These are phyloP conservation scores for Drosophila nr. medialis DNA, from an alignment of 2,888 invertebrate species.

Conservation along the genomic window DNA sequence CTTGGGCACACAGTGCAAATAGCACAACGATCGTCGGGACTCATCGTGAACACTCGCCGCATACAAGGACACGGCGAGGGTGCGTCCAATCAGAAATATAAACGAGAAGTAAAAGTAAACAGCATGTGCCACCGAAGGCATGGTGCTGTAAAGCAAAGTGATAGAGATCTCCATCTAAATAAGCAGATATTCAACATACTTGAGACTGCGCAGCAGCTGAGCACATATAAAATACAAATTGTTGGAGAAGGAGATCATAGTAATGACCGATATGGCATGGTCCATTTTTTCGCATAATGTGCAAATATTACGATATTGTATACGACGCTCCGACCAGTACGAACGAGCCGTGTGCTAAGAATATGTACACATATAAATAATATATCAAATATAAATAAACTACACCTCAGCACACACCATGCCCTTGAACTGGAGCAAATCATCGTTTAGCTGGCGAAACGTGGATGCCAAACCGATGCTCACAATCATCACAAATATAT, in stretches of 20 bases:
- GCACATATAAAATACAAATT: conserved; percentile 87
- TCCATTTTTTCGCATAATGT: conserved; percentile 86
- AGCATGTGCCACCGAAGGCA: conserved; percentile 83
- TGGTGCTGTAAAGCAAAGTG: conserved; percentile 65
- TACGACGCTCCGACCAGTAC: conserved; percentile 86
- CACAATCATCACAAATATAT: conserved; percentile 90
- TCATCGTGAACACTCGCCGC: conserved; percentile 87
- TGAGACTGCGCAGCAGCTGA: conserved; percentile 86
- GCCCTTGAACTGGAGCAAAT: conserved; percentile 85
- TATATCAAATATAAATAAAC: neutral
- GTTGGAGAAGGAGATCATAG: conserved; percentile 86
- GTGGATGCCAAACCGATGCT: conserved; percentile 89
- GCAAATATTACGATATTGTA: conserved; percentile 86
- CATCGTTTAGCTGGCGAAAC: conserved; percentile 88
- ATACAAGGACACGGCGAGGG: conserved; percentile 86
- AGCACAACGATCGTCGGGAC: conserved; percentile 84
- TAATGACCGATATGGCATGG: conserved; percentile 85
- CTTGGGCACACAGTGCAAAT: conserved; percentile 85
- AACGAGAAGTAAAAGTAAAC: conserved; percentile 87
- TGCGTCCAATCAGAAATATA: conserved; percentile 86
- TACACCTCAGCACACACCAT: conserved; percentile 82
- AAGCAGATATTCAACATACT: conserved; percentile 67
- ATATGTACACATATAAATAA: neutral
- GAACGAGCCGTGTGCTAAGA: conserved; percentile 75
- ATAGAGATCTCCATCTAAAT: neutral